These are phyloP conservation scores for Hepsetus odoe DNA, from an alignment of 2,113 vertebrate species.

Conservation along the genomic window DNA sequence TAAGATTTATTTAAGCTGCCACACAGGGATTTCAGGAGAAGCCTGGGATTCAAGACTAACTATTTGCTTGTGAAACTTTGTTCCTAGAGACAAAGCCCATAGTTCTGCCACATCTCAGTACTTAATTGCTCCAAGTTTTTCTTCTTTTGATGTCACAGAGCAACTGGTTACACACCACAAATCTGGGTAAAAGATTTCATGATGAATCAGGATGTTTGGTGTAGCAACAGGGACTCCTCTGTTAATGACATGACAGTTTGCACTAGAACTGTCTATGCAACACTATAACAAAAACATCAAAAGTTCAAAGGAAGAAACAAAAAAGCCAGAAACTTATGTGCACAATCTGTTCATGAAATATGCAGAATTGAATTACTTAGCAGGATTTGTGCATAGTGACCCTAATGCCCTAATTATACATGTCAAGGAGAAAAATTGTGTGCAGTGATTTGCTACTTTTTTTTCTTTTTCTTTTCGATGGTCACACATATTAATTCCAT, in stretches of 20 bases:
- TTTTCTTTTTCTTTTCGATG: background rate
- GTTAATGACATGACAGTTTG: constrained; percentile 15
- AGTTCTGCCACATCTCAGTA: too few relatives aligned
- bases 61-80: background rate
- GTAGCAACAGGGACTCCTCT: background rate
- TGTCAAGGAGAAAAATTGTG: background rate
- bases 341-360: background rate
- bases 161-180: too few relatives aligned
- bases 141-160: too few relatives aligned
- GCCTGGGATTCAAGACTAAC: background rate
- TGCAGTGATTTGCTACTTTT: background rate
- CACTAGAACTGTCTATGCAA: constrained; percentile 1
- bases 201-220: constrained; percentile 13
- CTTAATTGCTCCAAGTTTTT: too few relatives aligned
- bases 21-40: too few relatives aligned
- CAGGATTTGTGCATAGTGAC: background rate
- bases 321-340: too few relatives aligned
- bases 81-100: too few relatives aligned
- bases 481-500: background rate
- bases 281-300: background rate
- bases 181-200: too few relatives aligned
- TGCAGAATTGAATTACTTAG: background rate
- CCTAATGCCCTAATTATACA: too few relatives aligned
- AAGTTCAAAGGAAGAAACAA: too few relatives aligned
- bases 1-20: too few relatives aligned